Evolutionary conservation across 92 coral and sea anemone species (phyloP).

Genomic region (Parazoanthus swiftii): DNA sequence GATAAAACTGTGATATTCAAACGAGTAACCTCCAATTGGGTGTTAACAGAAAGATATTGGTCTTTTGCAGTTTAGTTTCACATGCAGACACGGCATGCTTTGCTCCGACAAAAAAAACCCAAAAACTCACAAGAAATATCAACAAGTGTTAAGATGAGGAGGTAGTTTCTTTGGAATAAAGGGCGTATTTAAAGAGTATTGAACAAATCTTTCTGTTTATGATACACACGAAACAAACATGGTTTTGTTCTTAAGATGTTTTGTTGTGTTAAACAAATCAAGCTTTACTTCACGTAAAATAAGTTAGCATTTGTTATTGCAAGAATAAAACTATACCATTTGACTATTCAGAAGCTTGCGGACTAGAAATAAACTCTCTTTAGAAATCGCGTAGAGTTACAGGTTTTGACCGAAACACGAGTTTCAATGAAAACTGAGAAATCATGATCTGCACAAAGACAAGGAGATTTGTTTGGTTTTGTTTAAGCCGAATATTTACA

Average conservation of each 20-base stretch:
- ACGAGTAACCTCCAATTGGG: background rate
- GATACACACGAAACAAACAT: constrained; percentile 14
- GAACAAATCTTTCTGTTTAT: constrained; percentile 12
- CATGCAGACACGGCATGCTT: background rate
- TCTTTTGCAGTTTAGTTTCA: background rate
- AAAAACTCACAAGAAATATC: background rate
- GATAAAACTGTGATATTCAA: background rate
- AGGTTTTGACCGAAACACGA: background rate
- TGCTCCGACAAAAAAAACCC: background rate
- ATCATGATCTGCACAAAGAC: background rate
- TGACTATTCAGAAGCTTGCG: background rate
- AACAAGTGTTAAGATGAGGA: background rate
- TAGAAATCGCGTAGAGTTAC: background rate
- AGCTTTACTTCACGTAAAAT: background rate
- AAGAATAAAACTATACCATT: background rate
- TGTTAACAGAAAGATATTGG: background rate
- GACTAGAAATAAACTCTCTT: constrained; percentile 10
- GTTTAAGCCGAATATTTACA: constrained; percentile 1
- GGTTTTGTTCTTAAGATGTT: constrained; percentile 2
- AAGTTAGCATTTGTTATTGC: background rate
- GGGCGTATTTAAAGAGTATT: background rate
- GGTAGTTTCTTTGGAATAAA: background rate
- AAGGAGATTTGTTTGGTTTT: background rate
- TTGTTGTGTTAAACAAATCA: constrained; percentile 29
- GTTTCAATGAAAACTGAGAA: background rate